Evolutionary conservation across 2,797 vertebrate genomes (phyloP).

Genomic region (Triplophysa yarkandensis): DNA sequence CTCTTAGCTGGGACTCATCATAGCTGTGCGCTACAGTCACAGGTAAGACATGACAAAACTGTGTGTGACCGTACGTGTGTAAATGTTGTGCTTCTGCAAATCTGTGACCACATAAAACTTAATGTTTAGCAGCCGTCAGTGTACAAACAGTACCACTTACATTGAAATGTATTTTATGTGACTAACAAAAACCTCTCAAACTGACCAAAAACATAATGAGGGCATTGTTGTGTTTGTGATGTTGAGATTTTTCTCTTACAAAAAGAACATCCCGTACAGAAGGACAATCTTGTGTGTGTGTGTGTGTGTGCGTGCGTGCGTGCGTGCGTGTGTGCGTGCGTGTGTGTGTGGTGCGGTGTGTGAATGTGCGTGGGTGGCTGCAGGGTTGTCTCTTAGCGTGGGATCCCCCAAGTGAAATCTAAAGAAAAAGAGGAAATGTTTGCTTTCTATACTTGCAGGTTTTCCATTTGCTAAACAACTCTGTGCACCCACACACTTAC

Average conservation of each 20-base stretch:
- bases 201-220: conserved; percentile 16
- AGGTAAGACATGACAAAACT: conserved; percentile 62
- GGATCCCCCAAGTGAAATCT: conserved; percentile 79
- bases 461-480: conserved; percentile 51
- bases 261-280: conserved; percentile 68
- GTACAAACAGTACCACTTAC: conserved; percentile 28
- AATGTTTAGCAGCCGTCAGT: conserved; percentile 3
- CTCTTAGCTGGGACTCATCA: conserved; percentile 70
- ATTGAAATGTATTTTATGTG: conserved; percentile 54
- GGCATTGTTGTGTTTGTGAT: too few species aligned
- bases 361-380: conserved; percentile 53
- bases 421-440: conserved; percentile 66
- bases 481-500: conserved; percentile 22
- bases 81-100: neutral
- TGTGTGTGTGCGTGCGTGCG: conserved; percentile 39
- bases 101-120: neutral
- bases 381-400: conserved; percentile 78
- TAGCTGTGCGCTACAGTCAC: conserved; percentile 72
- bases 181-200: conserved; percentile 40
- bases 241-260: conserved; percentile 47
- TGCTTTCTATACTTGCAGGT: conserved; percentile 49
- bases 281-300: conserved; percentile 63
- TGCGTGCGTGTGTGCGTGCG: conserved; percentile 58
- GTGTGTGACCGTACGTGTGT: conserved; percentile 1
- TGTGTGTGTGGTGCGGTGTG: conserved; percentile 11